Evolutionary conservation across 2,113 vertebrate genomes (phyloP).

Genomic region (Meriones unguiculatus): DNA sequence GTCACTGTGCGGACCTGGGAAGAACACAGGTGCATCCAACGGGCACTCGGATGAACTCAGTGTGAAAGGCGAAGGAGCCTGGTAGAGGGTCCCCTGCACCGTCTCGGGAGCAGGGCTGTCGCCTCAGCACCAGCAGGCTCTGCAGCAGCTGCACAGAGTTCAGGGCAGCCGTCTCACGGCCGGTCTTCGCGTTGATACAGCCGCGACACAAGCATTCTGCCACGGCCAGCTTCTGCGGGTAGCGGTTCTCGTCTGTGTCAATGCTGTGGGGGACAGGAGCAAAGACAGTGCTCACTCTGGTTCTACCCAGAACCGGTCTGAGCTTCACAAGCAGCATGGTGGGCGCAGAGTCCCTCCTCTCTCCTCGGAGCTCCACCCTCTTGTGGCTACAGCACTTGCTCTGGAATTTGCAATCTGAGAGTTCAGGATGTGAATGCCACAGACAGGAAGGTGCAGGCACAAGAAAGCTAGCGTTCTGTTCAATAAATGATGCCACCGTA

Average conservation of each 20-base stretch:
- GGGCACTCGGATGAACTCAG: constrained; percentile 80
- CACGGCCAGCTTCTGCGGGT: constrained; percentile 86
- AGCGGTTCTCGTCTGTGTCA: constrained; percentile 81
- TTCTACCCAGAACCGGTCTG: not conserved
- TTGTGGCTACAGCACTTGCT: not conserved
- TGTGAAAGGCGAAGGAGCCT: constrained; percentile 78
- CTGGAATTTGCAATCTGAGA: not conserved
- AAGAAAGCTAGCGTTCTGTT: not conserved
- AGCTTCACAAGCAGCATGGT: not conserved
- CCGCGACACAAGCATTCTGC: constrained; percentile 92
- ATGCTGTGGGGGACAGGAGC: constrained; percentile 78
- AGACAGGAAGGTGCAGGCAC: not conserved
- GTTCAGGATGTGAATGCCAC: not conserved
- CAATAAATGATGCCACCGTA: fast-evolving
- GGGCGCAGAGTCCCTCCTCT: not conserved
- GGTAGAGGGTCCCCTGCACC: fast-evolving
- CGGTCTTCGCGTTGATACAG: constrained; percentile 86
- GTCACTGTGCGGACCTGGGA: constrained; percentile 64
- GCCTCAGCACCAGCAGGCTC: constrained; percentile 88
- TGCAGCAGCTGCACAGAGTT: constrained; percentile 88
- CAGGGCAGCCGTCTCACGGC: constrained; percentile 83
- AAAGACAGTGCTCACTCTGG: not conserved
- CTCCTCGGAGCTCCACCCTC: not conserved
- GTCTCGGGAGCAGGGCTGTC: constrained; percentile 77
- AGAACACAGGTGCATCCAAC: constrained; percentile 92